Conservation (phyloP, 2,113 vertebrate genomes). For the Pantherophis guttatus region DNA sequence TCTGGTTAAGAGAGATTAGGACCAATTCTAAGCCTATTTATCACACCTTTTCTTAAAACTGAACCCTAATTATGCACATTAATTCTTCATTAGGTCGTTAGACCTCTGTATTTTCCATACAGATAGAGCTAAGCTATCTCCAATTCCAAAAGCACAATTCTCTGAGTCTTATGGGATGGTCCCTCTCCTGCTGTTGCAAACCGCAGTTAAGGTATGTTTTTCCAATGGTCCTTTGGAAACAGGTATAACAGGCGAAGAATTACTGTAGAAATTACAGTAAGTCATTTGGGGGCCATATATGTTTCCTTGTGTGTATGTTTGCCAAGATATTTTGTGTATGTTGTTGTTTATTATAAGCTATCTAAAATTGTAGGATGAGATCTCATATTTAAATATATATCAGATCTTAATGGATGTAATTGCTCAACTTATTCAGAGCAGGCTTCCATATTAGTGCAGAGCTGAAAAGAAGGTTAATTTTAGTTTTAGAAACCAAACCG, state of each 20-base stretch:
- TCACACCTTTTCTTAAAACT: neutral
- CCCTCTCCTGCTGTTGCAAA: neutral
- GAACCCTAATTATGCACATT: neutral
- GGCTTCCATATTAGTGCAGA: neutral
- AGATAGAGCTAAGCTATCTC: neutral
- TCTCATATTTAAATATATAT: neutral
- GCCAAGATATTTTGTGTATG: neutral
- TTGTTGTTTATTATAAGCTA: neutral
- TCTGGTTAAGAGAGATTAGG: neutral
- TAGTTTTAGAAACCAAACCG: constrained; percentile 15
- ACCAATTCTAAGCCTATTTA: neutral
- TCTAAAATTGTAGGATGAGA: neutral
- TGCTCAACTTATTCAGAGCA: neutral
- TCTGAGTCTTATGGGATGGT: neutral
- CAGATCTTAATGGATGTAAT: neutral
- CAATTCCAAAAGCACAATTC: neutral
- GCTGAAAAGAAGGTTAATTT: constrained; percentile 9
- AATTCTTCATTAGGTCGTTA: neutral
- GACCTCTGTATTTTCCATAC: neutral
- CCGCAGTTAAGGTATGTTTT: neutral
- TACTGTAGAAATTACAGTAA: neutral
- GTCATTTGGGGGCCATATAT: neutral
- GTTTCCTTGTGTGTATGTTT: neutral
- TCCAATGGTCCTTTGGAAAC: neutral
- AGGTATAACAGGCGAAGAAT: neutral